These are phyloP conservation scores for Lagodon rhomboides DNA, from an alignment of 2,797 vertebrate species.

Conservation along the genomic window DNA sequence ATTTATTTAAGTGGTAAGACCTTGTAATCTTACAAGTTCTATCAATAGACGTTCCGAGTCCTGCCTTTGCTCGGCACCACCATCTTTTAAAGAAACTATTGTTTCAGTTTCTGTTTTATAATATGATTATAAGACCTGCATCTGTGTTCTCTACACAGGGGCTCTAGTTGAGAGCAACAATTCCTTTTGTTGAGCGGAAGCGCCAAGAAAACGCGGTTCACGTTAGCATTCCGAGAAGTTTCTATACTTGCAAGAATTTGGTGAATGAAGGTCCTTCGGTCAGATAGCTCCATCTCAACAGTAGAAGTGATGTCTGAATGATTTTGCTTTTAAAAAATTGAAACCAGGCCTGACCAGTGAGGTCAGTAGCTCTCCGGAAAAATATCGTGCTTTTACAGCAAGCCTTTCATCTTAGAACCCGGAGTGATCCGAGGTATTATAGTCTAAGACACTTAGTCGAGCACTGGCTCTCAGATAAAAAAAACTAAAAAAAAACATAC, in stretches of 20 bases:
- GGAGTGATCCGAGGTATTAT: conserved; percentile 35
- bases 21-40: background rate
- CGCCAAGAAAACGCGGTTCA: background rate
- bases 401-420: conserved; percentile 57
- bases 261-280: background rate
- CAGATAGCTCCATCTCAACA: conserved; percentile 9
- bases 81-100: conserved; percentile 31
- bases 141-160: conserved; percentile 34
- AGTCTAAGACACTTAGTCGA: conserved; percentile 33
- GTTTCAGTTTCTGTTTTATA: conserved; percentile 24
- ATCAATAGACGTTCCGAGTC: background rate
- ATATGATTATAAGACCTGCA: conserved; percentile 33
- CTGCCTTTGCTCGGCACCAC: conserved; percentile 21
- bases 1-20: background rate
- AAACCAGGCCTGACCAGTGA: conserved; percentile 34
- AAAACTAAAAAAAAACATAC: background rate
- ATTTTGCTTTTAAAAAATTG: conserved; percentile 40
- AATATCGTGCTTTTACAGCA: conserved; percentile 30
- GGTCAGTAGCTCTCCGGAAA: conserved; percentile 34
- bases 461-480: conserved; percentile 18
- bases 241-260: conserved; percentile 7
- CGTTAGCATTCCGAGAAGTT: background rate
- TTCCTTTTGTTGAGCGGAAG: background rate
- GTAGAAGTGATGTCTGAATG: conserved; percentile 36
- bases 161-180: conserved; percentile 16